These are phyloP conservation scores for Hydrozoanthus tunicans DNA, from an alignment of 64 coral and sea anemone genomes.

Conservation along the genomic window DNA sequence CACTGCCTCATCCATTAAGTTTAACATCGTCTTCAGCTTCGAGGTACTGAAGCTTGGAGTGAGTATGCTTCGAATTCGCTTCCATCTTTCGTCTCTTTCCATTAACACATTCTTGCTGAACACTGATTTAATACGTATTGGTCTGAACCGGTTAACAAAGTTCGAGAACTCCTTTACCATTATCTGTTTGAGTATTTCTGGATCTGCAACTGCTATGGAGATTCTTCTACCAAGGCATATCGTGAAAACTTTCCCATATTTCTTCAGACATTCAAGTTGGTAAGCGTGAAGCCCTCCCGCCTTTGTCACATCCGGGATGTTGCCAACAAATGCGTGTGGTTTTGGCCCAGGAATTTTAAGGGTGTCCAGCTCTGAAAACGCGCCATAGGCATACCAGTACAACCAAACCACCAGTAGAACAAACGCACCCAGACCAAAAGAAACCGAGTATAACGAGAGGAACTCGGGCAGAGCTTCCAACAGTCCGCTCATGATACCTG, in stretches of 20 bases:
- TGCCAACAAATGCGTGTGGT: slow-evolving; percentile 52
- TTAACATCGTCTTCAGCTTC: not conserved
- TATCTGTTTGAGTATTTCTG: slow-evolving; percentile 59
- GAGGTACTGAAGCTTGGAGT: slow-evolving; percentile 25
- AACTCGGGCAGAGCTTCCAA: not conserved
- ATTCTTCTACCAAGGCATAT: slow-evolving; percentile 35
- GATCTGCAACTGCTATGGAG: slow-evolving; percentile 60
- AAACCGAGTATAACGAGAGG: not conserved
- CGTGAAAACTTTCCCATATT: slow-evolving; percentile 58
- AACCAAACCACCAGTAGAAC: slow-evolving; percentile 1
- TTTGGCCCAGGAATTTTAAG: slow-evolving; percentile 54
- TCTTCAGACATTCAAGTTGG: not conserved
- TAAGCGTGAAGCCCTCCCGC: slow-evolving; percentile 50
- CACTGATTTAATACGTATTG: not conserved
- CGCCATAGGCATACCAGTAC: slow-evolving; percentile 40
- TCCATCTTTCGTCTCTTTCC: slow-evolving; percentile 55
- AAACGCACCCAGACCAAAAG: not conserved
- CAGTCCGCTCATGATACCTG: not conserved
- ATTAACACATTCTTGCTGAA: slow-evolving; percentile 29
- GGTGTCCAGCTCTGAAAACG: not conserved
- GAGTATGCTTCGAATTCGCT: slow-evolving; percentile 17
- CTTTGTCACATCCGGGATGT: slow-evolving; percentile 41
- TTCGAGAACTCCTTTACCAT: slow-evolving; percentile 57
- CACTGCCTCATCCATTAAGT: slow-evolving; percentile 3
- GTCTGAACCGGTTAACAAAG: slow-evolving; percentile 42